These are phyloP conservation scores for Spondyliosoma cantharus DNA, from an alignment of 2,797 vertebrate species.

Conservation along the genomic window DNA sequence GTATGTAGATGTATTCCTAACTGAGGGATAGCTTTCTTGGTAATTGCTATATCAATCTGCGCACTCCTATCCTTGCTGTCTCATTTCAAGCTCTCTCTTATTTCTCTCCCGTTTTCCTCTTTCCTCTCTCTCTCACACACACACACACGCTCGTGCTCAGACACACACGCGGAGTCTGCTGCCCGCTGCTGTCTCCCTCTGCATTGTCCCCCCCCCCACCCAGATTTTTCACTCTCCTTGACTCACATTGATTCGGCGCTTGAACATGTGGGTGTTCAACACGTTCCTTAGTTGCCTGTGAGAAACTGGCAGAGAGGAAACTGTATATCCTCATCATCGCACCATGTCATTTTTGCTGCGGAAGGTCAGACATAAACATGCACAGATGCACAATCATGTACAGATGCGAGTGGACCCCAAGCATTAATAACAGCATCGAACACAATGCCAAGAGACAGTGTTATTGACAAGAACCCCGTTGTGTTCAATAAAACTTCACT, in stretches of 20 bases:
- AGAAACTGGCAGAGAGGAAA: slow-evolving; percentile 45
- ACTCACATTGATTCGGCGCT: slow-evolving; percentile 45
- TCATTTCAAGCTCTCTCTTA: slow-evolving; percentile 69
- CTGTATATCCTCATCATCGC: slow-evolving; percentile 28
- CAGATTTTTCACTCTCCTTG: slow-evolving; percentile 47
- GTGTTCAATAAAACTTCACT: slow-evolving; percentile 73
- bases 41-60: slow-evolving; percentile 87
- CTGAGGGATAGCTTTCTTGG: slow-evolving; percentile 80
- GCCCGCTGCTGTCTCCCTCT: slow-evolving; percentile 11
- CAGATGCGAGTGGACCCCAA: slow-evolving; percentile 35
- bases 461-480: slow-evolving; percentile 69
- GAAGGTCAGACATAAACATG: slow-evolving; percentile 53
- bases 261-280: slow-evolving; percentile 56
- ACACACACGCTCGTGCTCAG: slow-evolving; percentile 3
- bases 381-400: slow-evolving; percentile 32
- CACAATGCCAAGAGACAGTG: slow-evolving; percentile 40
- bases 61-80: slow-evolving; percentile 75
- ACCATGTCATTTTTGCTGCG: slow-evolving; percentile 14
- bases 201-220: slow-evolving; percentile 25
- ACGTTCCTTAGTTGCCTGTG: slow-evolving; percentile 35
- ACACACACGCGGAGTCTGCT: not conserved
- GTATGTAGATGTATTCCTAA: slow-evolving; percentile 85
- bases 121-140: slow-evolving; percentile 19
- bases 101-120: slow-evolving; percentile 41
- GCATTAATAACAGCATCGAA: slow-evolving; percentile 61